phyloP scores from a whole-genome alignment of 2,797 vertebrate species.

The Sphenopsis melanotis region DNA sequence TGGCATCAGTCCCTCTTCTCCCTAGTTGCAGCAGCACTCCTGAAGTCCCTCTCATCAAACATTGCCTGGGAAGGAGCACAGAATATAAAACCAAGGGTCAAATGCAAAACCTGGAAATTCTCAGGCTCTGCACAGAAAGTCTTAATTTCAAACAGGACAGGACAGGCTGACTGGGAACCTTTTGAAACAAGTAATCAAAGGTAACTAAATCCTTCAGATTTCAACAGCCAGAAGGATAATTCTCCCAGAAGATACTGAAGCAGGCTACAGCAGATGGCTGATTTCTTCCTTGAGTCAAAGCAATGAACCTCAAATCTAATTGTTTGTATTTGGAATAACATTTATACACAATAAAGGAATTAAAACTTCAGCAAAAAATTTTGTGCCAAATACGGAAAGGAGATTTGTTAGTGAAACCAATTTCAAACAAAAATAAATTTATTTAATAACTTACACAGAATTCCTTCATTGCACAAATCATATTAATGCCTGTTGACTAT shows the following conservation, averaged over 20 bases:
- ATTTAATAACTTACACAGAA: slow-evolving; percentile 59
- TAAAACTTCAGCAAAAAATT: neutral
- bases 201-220: neutral
- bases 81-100: neutral
- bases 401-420: slow-evolving; percentile 6
- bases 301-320: neutral
- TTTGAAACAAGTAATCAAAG: neutral
- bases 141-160: neutral
- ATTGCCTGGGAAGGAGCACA: rapidly evolving
- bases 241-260: neutral
- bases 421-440: slow-evolving; percentile 76
- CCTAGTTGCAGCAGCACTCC: neutral
- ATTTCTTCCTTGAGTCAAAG: neutral
- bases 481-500: neutral
- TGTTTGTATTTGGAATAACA: neutral
- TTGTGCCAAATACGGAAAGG: neutral
- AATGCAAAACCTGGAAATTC: neutral
- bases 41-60: neutral
- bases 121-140: neutral
- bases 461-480: slow-evolving; percentile 55
- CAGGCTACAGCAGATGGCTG: neutral
- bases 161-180: neutral
- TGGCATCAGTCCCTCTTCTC: neutral
- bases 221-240: neutral
- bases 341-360: neutral